Base-by-base conservation (phyloP, 1,140 invertebrate genomes). In the Tetragnatha versicolor region DNA sequence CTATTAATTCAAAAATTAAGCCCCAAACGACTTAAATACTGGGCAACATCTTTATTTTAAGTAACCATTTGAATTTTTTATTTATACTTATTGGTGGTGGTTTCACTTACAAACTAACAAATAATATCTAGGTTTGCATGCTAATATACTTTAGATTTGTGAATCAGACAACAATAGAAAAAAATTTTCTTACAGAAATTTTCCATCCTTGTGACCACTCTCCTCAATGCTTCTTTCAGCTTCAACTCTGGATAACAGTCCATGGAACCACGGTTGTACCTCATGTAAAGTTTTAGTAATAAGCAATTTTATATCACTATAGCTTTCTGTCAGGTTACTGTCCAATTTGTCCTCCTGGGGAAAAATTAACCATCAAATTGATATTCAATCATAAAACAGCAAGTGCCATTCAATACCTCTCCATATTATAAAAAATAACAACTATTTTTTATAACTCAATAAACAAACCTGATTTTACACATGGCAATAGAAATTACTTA, bases 211-310 rank as follows among this genome's bases (percentile, higher is more conserved):
- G 33, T 83, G 82, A 2, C 82, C 83, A 76, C 80, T 81, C 35
- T 83, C 79, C 63, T 80, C 79, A 20, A 84, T 72, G 25, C 80
- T 63, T 22, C 68, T 49, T 47, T 84, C 83, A 10, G 83, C 83
- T 51, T 83, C 81, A 2, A 81, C 10, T 31, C 83, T 55, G 29
- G 82, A 80, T 17, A 84, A 35, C n/a, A 65, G 66, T 6, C 82
- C 83, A 79, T 84, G 83, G 72, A 82, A 84, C 83, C 83, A 84
- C 2, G 83, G 83, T 25, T 83, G 82, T n/a, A 83, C 79, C 66
- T 84, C 83, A 78, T 84, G 83, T 25, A 84, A 53, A 10, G 82
- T 83, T 66, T 84, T 84, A n/a, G 69, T 80, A 33, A 84, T 83
- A n/a, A 84, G 66, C n/a, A 77, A 35, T 53, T 81, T 81, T 12